These are phyloP conservation scores for Meteorus sp. DNA, from an alignment of 1,140 invertebrate genomes.

Conservation along the genomic window DNA sequence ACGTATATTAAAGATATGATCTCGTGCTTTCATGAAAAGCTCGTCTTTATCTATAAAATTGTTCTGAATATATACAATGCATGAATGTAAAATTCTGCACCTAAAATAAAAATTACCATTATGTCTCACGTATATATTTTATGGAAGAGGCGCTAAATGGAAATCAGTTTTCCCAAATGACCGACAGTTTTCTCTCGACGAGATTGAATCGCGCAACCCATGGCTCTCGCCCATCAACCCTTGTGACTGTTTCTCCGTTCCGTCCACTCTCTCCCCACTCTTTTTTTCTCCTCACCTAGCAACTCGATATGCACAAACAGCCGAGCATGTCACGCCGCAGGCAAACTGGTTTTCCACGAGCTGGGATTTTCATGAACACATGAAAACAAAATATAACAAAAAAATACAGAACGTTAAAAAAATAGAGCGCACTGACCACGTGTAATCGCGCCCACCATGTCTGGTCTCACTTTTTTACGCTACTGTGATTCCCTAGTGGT, in stretches of 20 bases:
- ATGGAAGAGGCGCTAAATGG: constrained; percentile 10
- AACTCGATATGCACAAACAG: background rate
- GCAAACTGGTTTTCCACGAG: background rate
- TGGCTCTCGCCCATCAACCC: no score
- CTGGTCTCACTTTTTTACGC: no score
- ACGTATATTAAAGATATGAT: no score
- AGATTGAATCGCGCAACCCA: background rate
- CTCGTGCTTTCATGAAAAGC: no score
- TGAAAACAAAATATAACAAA: no score
- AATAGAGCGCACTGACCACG: background rate
- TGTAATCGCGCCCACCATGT: background rate
- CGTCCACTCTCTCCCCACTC: background rate
- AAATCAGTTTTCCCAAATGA: constrained; percentile 18
- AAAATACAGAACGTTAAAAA: no score
- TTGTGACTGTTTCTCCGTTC: no score
- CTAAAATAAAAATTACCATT: background rate
- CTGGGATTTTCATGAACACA: background rate
- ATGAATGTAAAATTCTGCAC: constrained; percentile 1
- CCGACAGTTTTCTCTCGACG: background rate
- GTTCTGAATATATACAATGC: no score
- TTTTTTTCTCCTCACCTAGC: background rate
- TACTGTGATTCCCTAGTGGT: no score
- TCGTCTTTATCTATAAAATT: no score
- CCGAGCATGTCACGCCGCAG: no score
- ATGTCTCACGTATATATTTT: no score